Base-by-base conservation (phyloP, 2,113 vertebrate genomes). In the Junco hyemalis region DNA sequence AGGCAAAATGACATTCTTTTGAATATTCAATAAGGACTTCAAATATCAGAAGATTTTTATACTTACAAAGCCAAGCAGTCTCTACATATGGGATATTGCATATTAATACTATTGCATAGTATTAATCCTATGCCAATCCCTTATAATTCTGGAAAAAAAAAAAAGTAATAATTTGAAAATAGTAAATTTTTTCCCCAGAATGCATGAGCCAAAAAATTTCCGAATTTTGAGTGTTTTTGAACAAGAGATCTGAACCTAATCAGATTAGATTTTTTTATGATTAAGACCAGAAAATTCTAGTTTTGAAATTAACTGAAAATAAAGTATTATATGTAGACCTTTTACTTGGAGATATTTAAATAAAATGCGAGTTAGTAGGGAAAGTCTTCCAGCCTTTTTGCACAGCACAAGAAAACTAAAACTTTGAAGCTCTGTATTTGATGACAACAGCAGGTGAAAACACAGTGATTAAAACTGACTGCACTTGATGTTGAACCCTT, bases 31-130 rank as follows among this genome's bases (percentile, higher is more conserved):
- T 72, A 66, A 76, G 17, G 38, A 80, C 50, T 94, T 82, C 68
- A 94, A 76, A 85, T 11, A 54, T 73, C 29, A 56, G 33, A 92
- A 93, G 36, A 69, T 86, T 93, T 89, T 91, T 91, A 33, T 83
- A 63, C 33, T 88, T 81, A 60, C 68, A 59, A 86, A 86, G 24
- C 20, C 24, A 54, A 73, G 25, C 10, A 92, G 33, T 54, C 14
- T 90, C 63, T 88, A 77, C 42, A 51, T 86, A 77, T 33, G 42
- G 79, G 85, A 86, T 79, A 87, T 14, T 88, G 72, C 68, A 26
- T 76, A 38, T 66, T 35, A 90, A 66, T 79, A 42, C 38, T 61
- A 18, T 82, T 36, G 36, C 36, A 36, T 36, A 64, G 29, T 76
- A 38, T 66, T 35, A 90, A 66, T 79, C 45, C 38, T 61, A 18